Evolutionary conservation across 2,888 invertebrate genomes (phyloP).

Genomic region (Yponomeuta cagnagella): DNA sequence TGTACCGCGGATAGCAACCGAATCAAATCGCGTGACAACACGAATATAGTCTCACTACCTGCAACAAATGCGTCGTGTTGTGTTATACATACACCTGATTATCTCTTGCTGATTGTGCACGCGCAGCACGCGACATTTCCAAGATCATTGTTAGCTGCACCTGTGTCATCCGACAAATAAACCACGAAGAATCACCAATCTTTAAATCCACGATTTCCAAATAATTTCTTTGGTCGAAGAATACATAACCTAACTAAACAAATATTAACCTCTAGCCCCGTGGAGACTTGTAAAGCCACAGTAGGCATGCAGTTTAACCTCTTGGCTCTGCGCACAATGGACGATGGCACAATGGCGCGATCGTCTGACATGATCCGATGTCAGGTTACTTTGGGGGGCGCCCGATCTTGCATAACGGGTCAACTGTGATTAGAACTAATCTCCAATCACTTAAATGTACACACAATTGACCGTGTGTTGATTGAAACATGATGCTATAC

Average conservation of each 20-base stretch:
- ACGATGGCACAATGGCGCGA: neutral
- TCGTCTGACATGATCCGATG: neutral
- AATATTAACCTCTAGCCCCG: too few relatives aligned
- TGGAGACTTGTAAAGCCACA: neutral
- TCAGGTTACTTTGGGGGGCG: neutral
- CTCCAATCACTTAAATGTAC: too few relatives aligned
- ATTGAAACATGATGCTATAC: neutral
- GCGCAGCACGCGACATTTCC: neutral
- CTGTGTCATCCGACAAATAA: neutral
- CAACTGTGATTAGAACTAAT: neutral
- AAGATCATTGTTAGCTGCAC: neutral
- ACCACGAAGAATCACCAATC: neutral
- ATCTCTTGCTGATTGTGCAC: neutral
- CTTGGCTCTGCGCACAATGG: neutral
- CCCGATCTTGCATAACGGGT: neutral
- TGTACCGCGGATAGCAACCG: neutral
- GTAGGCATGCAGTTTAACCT: neutral
- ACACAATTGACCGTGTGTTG: neutral
- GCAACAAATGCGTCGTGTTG: neutral
- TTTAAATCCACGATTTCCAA: too few relatives aligned
- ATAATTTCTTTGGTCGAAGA: too few relatives aligned
- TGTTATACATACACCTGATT: neutral
- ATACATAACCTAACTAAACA: too few relatives aligned
- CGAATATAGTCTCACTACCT: neutral
- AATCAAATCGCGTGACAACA: constrained; percentile 4